These are phyloP conservation scores for Pseudomugil gertrudae DNA, from an alignment of 2,797 vertebrate genomes.

Conservation along the genomic window DNA sequence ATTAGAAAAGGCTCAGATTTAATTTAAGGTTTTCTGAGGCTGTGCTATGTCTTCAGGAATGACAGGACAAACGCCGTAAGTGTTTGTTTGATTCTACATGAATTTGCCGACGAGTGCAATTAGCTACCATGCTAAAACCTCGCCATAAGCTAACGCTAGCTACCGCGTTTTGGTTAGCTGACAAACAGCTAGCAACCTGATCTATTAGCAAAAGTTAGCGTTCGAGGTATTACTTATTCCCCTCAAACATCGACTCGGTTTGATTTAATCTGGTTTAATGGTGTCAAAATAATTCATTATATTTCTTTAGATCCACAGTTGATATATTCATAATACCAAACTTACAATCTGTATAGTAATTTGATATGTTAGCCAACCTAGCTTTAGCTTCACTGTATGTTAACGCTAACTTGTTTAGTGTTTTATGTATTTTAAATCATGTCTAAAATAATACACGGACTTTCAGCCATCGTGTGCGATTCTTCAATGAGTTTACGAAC, in stretches of 20 bases:
- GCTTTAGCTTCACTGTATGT: not conserved
- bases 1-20: conserved; percentile 28
- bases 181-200: not conserved
- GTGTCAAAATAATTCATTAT: not conserved
- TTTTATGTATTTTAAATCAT: conserved; percentile 4
- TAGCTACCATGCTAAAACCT: not conserved
- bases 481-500: too few species aligned
- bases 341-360: not conserved
- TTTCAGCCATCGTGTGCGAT: not conserved
- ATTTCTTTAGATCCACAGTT: rapidly evolving
- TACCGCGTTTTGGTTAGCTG: not conserved
- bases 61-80: conserved; percentile 83
- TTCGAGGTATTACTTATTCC: rapidly evolving
- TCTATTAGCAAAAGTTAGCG: conserved; percentile 37
- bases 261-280: rapidly evolving
- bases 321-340: too few species aligned
- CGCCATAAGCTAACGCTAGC: conserved; percentile 3
- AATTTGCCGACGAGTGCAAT: not conserved
- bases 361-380: not conserved
- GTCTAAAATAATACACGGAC: not conserved
- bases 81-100: conserved; percentile 2
- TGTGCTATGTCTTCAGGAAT: conserved; percentile 83
- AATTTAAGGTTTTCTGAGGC: conserved; percentile 11
- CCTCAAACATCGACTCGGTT: rapidly evolving
- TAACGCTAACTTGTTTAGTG: not conserved